A percentile compares a stretch with the other conserved stretches of the same genome.
Evolutionary conservation across 2,113 vertebrate genomes (phyloP).

Genomic region (Leptodactylus fuscus): DNA sequence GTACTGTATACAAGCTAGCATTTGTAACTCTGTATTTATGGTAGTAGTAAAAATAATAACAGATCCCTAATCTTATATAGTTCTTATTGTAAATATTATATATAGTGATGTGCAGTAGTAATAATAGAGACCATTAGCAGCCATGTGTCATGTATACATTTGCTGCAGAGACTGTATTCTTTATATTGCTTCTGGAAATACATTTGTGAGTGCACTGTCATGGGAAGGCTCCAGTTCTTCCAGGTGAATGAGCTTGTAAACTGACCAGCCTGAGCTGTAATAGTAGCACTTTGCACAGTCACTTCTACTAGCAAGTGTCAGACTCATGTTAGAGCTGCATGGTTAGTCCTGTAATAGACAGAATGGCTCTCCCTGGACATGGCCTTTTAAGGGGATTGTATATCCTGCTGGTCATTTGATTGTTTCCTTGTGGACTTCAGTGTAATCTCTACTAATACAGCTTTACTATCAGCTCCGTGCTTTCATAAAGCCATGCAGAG

Average conservation of each 20-base stretch:
- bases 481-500: neutral
- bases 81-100: too few species aligned
- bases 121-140: neutral
- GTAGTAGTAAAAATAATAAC: too few species aligned
- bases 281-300: constrained; percentile 37
- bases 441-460: constrained; percentile 16
- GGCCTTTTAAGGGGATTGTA: neutral
- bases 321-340: neutral
- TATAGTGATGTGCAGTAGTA: too few species aligned
- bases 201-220: constrained; percentile 1
- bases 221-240: neutral
- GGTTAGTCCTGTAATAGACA: neutral
- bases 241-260: neutral
- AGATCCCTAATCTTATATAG: too few species aligned
- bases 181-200: neutral
- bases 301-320: constrained; percentile 27
- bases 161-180: neutral
- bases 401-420: constrained; percentile 34
- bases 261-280: neutral
- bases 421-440: constrained; percentile 10
- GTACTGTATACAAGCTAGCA: too few species aligned
- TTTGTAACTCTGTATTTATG: too few species aligned
- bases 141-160: neutral
- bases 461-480: neutral
- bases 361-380: neutral